Conservation (phyloP, 2,888 invertebrate species). For the Amphipoea lucens region DNA sequence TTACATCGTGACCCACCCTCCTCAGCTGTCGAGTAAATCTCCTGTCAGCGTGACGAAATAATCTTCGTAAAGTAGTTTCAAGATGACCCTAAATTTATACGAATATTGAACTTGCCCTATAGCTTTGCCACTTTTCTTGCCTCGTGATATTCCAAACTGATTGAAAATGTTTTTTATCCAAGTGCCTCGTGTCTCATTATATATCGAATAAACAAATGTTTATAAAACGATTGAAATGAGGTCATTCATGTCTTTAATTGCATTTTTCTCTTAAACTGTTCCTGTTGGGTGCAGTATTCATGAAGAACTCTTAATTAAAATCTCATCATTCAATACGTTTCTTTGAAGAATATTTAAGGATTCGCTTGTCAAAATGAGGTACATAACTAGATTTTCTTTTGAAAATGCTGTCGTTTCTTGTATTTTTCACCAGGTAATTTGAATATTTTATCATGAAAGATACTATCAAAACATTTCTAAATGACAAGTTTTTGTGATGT, state of each 20-base stretch:
- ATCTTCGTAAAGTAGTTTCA: constrained; percentile 28
- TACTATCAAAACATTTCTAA: too few species aligned
- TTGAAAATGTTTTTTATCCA: background rate
- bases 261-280: constrained; percentile 5
- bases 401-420: background rate
- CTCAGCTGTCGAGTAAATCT: constrained; percentile 44
- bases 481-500: background rate
- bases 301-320: constrained; percentile 4
- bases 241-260: constrained; percentile 10
- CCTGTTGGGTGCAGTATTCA: background rate
- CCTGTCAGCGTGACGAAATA: constrained; percentile 54
- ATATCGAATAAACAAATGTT: constrained; percentile 5
- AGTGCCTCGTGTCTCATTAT: background rate
- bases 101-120: constrained; percentile 29
- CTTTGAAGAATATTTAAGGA: background rate
- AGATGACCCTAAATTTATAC: constrained; percentile 18
- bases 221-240: background rate
- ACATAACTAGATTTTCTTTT: background rate
- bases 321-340: background rate
- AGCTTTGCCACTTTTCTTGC: background rate
- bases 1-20: constrained; percentile 50
- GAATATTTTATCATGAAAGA: background rate
- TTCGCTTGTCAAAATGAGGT: background rate
- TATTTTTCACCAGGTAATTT: background rate
- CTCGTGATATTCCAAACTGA: background rate